Evolutionary conservation across 2,797 vertebrate genomes (phyloP), one percentile per base, ranked within the genome.

Genomic region (Falco peregrinus): DNA sequence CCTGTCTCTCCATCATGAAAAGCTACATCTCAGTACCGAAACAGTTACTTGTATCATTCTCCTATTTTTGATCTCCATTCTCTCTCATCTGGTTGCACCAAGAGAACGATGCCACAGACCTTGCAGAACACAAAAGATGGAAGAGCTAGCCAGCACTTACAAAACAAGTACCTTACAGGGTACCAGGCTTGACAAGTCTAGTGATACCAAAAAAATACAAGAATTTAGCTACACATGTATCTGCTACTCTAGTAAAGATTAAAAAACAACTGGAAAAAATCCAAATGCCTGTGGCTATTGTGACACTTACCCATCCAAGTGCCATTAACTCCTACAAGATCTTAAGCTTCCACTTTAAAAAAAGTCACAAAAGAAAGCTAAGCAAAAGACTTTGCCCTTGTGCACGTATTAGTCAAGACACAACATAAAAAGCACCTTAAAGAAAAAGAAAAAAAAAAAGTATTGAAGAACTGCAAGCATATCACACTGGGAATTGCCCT

Each of bases 401-500:
- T 41, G 21, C 20, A 78, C 33, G 39, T 84, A 16, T 24, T 39
- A 76, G 60, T 15, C 25, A 82, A 65, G 94, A 56, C 41, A 3
- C 37, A 85, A 61, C 39, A 26, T 0, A 43, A 84, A 95, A 94
- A 91, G 51, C 80, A 93, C 71, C 84, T 50, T 26, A 0, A 63
- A 74, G 51, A 70, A 61, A 63, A 67, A 21, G 60, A 61, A 63
- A 67, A 60, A 73, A 79, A 78, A 65, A 89, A 85, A 61, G n/a
- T 78, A 81, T 83, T 71, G 33, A 84, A 91, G 81, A 95, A 83
- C 60, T 64, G 45, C 16, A 48, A 91, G 61, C 37, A 33, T 18
- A 17, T 84, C 69, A 50, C 39, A 18, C 28, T 10, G 39, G 94
- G 95, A 95, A 91, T 74, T 95, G 89, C 92, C 95, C 86, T 87